A percentile compares a stretch with the other conserved stretches of the same genome.
These are phyloP conservation scores for Coturnix japonica DNA, from an alignment of 2,113 vertebrate species.

Conservation along the genomic window DNA sequence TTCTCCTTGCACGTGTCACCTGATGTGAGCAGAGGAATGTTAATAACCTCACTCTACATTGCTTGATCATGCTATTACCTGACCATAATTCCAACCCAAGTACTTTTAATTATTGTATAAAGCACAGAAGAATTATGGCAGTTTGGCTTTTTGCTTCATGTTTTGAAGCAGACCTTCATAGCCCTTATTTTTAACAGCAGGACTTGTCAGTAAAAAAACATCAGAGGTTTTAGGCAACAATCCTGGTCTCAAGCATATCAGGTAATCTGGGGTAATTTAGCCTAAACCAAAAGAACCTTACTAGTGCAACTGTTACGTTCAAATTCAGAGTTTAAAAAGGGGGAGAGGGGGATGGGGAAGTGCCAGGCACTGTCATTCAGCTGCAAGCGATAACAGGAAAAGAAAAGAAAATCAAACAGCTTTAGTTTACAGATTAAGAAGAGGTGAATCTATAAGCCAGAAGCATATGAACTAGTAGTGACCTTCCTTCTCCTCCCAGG, in stretches of 20 bases:
- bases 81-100: not conserved
- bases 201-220: not conserved
- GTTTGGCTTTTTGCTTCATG: not conserved
- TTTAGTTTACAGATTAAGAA: not conserved
- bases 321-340: not conserved
- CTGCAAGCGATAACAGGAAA: not conserved
- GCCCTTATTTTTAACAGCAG: not conserved
- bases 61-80: not conserved
- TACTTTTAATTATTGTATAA: not conserved
- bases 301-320: not conserved
- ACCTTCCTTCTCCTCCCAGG: not conserved
- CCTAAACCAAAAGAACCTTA: conserved; percentile 17
- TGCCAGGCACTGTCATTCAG: not conserved
- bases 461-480: not conserved
- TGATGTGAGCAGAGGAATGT: not conserved
- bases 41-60: not conserved
- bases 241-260: not conserved
- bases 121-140: not conserved
- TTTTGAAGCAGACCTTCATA: conserved; percentile 1
- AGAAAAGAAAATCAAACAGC: not conserved
- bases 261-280: conserved; percentile 5
- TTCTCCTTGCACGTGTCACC: not conserved
- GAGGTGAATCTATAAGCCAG: not conserved
- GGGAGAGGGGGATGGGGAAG: not conserved
- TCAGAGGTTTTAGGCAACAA: not conserved